These are phyloP conservation scores for Helarctos malayanus DNA, from an alignment of 2,797 vertebrate genomes.

Conservation along the genomic window DNA sequence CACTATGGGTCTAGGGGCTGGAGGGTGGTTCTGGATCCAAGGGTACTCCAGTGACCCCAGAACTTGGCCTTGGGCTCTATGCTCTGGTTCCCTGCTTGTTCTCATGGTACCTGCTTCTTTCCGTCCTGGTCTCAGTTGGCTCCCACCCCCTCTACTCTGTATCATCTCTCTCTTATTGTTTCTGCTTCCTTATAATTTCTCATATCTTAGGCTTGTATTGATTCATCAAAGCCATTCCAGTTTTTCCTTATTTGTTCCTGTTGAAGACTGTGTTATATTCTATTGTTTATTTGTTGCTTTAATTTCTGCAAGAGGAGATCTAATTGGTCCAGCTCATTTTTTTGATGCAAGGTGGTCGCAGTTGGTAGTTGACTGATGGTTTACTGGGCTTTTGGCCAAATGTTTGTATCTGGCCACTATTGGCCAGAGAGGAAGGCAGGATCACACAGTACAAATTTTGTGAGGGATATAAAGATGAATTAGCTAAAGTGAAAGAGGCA, in stretches of 20 bases:
- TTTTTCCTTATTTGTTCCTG: not conserved
- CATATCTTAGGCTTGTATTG: not conserved
- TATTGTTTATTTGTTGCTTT: slow-evolving; percentile 43
- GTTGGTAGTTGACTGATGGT: not conserved
- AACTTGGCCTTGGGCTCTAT: not conserved
- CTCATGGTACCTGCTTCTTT: not conserved
- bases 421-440: not conserved
- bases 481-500: not conserved
- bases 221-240: not conserved
- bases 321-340: not conserved
- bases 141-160: not conserved
- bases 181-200: not conserved
- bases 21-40: not conserved
- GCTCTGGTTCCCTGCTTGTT: not conserved
- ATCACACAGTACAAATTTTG: not conserved
- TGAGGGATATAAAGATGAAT: not conserved
- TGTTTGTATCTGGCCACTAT: not conserved
- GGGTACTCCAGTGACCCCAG: not conserved
- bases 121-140: not conserved
- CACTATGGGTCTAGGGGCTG: not conserved
- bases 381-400: not conserved
- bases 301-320: not conserved
- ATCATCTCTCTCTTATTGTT: not conserved
- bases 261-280: not conserved
- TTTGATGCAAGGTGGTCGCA: not conserved